Percentiles rank a stretch among this genome's conserved stretches.
Conservation (phyloP, 2,888 invertebrate species). For the Rhingia rostrata region DNA sequence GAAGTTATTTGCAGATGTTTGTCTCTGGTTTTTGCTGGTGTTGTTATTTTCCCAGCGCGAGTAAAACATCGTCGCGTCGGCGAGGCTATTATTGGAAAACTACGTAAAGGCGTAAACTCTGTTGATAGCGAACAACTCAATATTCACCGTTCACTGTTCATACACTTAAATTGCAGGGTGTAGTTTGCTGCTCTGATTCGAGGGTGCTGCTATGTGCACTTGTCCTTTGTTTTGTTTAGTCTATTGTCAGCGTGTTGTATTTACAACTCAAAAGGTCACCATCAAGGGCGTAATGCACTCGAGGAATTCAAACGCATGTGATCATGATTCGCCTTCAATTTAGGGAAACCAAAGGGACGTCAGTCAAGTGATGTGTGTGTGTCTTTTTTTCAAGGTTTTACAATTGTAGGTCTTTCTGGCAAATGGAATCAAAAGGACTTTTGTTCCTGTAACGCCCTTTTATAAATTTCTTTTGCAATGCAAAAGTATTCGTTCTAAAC, state of each 20-base stretch:
- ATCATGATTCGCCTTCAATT: constrained; percentile 5
- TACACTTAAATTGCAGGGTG: constrained; percentile 8
- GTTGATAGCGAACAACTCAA: constrained; percentile 12
- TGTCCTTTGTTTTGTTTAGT: constrained; percentile 50
- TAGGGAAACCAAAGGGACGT: background rate
- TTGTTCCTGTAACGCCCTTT: too few relatives aligned
- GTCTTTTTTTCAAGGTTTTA: background rate
- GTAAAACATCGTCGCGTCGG: constrained; percentile 16
- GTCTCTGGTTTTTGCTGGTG: constrained; percentile 18
- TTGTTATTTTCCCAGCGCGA: constrained; percentile 2
- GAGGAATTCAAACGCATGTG: constrained; percentile 22
- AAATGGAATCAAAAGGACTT: too few relatives aligned
- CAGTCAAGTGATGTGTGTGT: background rate
- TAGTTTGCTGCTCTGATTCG: constrained; percentile 26
- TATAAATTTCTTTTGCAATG: too few relatives aligned
- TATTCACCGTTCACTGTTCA: background rate
- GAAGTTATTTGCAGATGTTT: constrained; percentile 52
- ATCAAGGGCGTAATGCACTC: constrained; percentile 45
- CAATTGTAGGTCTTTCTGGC: too few relatives aligned
- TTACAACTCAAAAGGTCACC: constrained; percentile 38
- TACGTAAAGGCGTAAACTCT: constrained; percentile 5
- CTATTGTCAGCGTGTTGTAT: constrained; percentile 45
- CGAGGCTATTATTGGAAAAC: constrained; percentile 43
- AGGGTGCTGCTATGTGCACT: constrained; percentile 26
- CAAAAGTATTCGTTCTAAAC: too few relatives aligned